Percentiles rank a stretch among this genome's conserved stretches.
These are phyloP conservation scores for Petromus typicus DNA, from an alignment of 2,113 vertebrate species.

Conservation along the genomic window DNA sequence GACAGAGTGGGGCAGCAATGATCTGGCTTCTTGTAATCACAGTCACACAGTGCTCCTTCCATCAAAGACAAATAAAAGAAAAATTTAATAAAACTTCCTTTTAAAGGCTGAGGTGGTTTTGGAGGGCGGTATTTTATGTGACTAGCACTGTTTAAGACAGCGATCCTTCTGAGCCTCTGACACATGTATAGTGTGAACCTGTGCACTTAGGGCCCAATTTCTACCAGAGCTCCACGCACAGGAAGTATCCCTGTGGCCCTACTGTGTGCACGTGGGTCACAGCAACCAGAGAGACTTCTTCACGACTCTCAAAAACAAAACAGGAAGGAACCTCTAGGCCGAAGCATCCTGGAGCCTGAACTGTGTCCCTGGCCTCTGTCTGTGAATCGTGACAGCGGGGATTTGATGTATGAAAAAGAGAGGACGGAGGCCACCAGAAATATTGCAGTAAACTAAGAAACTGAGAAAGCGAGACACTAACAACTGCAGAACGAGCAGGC, in stretches of 20 bases:
- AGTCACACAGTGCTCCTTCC: background rate
- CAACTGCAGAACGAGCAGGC: too few relatives aligned
- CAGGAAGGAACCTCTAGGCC: background rate
- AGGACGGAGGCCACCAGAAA: background rate
- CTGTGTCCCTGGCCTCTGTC: fast-evolving
- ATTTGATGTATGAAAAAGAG: background rate
- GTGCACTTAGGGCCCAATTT: background rate
- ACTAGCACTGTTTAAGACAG: background rate
- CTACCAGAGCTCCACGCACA: background rate
- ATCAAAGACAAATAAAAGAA: background rate
- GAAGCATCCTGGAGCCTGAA: background rate
- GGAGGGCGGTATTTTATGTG: background rate
- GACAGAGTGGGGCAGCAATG: too few relatives aligned
- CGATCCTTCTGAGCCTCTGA: background rate
- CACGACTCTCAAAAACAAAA: background rate
- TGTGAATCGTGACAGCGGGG: too few relatives aligned
- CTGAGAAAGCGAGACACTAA: too few relatives aligned
- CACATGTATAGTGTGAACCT: background rate
- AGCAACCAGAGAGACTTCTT: background rate
- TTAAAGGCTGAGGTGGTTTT: background rate
- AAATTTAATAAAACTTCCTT: background rate
- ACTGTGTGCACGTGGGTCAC: fast-evolving
- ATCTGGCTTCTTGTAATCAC: background rate
- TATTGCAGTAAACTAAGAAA: background rate
- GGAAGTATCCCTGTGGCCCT: background rate